Evolutionary conservation across 2,113 vertebrate genomes (phyloP).

Genomic region (Conger conger): DNA sequence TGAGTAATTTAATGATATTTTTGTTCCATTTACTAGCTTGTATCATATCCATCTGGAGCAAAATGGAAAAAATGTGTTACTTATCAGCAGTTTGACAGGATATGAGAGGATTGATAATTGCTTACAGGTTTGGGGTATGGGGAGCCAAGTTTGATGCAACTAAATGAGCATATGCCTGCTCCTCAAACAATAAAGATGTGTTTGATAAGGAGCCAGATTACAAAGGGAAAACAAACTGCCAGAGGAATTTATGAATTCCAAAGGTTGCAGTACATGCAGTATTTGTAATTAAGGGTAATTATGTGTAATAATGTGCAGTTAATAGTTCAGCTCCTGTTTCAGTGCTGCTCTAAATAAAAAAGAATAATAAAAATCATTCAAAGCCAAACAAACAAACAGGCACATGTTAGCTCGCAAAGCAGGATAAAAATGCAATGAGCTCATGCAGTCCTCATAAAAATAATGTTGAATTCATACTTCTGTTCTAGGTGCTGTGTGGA

Average conservation of each 20-base stretch:
- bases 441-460: background rate
- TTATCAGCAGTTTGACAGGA: constrained; percentile 9
- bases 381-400: background rate
- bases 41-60: background rate
- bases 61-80: constrained; percentile 14
- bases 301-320: background rate
- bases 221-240: constrained; percentile 13
- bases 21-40: background rate
- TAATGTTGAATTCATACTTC: background rate
- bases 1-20: background rate
- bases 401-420: background rate
- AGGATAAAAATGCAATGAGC: background rate
- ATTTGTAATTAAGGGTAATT: constrained; percentile 22
- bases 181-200: constrained; percentile 9
- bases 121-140: constrained; percentile 19
- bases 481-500: background rate
- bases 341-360: constrained; percentile 3
- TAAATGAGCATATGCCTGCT: background rate
- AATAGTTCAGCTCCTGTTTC: constrained; percentile 20
- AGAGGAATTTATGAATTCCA: constrained; percentile 1
- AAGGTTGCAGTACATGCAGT: background rate
- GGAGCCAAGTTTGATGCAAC: constrained; percentile 16
- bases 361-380: background rate
- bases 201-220: constrained; percentile 11
- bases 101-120: constrained; percentile 16